phyloP scores from a whole-genome alignment of 2,113 vertebrate species.

The Macrotis lagotis region DNA sequence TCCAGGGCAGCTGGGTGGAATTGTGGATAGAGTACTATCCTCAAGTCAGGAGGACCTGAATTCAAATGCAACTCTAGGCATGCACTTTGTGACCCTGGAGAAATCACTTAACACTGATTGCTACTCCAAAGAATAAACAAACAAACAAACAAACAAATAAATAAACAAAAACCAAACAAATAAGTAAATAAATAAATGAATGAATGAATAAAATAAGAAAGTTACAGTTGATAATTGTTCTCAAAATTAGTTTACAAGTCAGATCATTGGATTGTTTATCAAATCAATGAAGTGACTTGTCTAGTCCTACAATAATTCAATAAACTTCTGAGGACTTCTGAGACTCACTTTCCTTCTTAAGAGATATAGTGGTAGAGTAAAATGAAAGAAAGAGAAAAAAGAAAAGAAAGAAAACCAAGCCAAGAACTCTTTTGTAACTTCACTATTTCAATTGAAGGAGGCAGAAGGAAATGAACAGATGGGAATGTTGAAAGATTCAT shows the following conservation, averaged over 20 bases:
- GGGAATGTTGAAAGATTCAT: background rate
- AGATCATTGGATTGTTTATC: background rate
- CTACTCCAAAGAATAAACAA: too few species aligned
- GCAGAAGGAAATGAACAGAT: background rate
- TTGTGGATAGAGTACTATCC: too few species aligned
- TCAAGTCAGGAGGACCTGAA: too few species aligned
- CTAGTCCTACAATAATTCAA: background rate
- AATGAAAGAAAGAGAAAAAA: background rate
- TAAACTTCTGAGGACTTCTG: background rate
- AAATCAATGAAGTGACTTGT: background rate
- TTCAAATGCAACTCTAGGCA: too few species aligned
- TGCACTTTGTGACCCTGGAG: too few species aligned
- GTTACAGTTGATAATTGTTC: background rate
- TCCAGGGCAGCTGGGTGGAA: too few species aligned
- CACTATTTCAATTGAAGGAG: background rate
- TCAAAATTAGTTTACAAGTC: background rate
- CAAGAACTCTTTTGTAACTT: background rate
- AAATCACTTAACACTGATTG: too few species aligned
- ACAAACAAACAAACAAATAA: too few species aligned
- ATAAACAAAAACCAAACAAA: too few species aligned
- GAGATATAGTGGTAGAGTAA: background rate
- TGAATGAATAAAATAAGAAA: background rate
- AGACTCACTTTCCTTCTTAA: background rate
- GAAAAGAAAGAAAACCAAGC: background rate
- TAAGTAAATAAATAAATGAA: too few species aligned